Base-by-base conservation (phyloP, 2,113 vertebrate genomes). In the Chaetura pelagica region DNA sequence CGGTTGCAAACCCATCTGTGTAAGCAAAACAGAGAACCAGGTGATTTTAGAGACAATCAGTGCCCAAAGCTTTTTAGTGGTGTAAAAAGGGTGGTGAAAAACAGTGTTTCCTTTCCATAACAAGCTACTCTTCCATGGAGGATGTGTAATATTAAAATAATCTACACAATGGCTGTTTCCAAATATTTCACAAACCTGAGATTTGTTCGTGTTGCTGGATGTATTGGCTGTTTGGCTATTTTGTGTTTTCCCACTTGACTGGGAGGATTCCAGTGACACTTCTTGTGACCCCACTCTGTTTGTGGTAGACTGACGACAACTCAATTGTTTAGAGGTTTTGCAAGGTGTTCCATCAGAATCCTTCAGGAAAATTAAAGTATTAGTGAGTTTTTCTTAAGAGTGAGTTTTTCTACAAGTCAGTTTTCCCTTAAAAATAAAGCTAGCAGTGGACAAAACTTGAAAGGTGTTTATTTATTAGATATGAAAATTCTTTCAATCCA, bases 331-430 rank as follows among this genome's bases (percentile, higher is more conserved):
- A 30, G 98, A 98, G 30, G 99, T 99, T 98, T 99, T 99, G 97
- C 98, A 99, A 19, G 99, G 99, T 77, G 99, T 99, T 78, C 99
- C 99, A 55, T 99, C 99, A 58, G 99, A 99, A 98, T 99, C 99
- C 99, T 99, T 98, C 82, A 95, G 59, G 95, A 93, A 97, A 96
- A 97, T 84, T 95, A 85, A 91, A 32, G 91, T 66, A 78, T 73
- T 96, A 94, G 94, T 54, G 84, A 95, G 3, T 30, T 35, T 63
- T 69, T n/a, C 62, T 91, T 40, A 85, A 51, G 34, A 83, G 27
- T 59, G 20, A 68, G 42, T 64, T 84, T 90, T 83, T 79, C 74
- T 76, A 66, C 29, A 84, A 68, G 21, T 51, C 73, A 79, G 14
- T 82, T 72, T 79, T 69, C 40, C 49, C 64, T 86, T 81, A 78